Percentiles rank a stretch among this genome's conserved stretches.
Conservation (phyloP, 2,797 vertebrate species). For the Chaetodon trifasciatus region DNA sequence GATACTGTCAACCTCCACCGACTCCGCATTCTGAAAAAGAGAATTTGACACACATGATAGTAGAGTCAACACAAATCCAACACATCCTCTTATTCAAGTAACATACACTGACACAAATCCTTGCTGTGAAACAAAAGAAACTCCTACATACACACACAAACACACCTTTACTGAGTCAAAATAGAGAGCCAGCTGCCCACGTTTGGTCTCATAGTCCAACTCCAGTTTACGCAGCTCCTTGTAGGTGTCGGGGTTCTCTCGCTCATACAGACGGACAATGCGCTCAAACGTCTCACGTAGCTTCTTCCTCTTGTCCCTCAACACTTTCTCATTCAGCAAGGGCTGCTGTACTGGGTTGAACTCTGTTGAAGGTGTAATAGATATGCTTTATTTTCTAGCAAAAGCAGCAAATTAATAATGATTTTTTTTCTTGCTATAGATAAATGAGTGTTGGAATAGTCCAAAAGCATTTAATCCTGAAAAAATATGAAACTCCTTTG, state of each 20-base stretch:
- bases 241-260: constrained; percentile 98
- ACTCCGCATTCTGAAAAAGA: constrained; percentile 92
- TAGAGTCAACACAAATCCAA: not conserved
- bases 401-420: not conserved
- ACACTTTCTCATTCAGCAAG: constrained; percentile 94
- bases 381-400: not conserved
- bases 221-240: constrained; percentile 96
- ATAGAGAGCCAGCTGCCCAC: constrained; percentile 92
- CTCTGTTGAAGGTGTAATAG: constrained; percentile 80
- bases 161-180: constrained; percentile 88
- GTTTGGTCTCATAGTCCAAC: constrained; percentile 96
- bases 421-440: not conserved
- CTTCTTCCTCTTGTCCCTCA: constrained; percentile 98
- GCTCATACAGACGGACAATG: constrained; percentile 94
- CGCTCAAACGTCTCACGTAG: constrained; percentile 97
- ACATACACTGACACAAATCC: not conserved
- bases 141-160: not conserved
- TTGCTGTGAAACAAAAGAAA: not conserved
- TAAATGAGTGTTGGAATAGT: not conserved
- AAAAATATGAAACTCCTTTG: not conserved
- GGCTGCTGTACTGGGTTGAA: constrained; percentile 97
- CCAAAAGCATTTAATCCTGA: not conserved
- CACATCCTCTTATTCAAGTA: not conserved
- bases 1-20: constrained; percentile 98
- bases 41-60: not conserved